phyloP scores from a whole-genome alignment of 2,797 vertebrate genomes.

The Alosa sapidissima region DNA sequence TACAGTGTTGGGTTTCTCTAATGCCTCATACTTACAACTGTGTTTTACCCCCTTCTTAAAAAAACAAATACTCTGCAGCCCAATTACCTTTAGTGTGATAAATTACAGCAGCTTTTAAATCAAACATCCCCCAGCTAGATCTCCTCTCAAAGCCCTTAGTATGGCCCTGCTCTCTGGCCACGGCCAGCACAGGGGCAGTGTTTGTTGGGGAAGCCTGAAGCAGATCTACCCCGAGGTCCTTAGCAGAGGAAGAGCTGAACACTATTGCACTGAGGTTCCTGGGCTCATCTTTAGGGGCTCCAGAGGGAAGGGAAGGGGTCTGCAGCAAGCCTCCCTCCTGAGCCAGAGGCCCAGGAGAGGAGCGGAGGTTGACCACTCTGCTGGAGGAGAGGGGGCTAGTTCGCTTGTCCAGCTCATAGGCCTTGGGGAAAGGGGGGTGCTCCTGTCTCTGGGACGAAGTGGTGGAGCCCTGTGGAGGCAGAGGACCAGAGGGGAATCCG shows the following conservation, averaged over 20 bases:
- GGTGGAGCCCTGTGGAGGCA: conserved; percentile 66
- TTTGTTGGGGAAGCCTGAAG: conserved; percentile 79
- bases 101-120: conserved; percentile 87
- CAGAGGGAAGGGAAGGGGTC: conserved; percentile 74
- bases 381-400: conserved; percentile 81
- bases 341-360: conserved; percentile 8
- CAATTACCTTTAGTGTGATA: conserved; percentile 90
- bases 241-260: conserved; percentile 81
- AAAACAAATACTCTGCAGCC: not conserved
- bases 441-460: conserved; percentile 76
- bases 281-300: conserved; percentile 76
- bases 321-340: conserved; percentile 72
- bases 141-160: conserved; percentile 84
- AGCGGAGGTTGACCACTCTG: conserved; percentile 61
- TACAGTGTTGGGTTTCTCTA: not conserved
- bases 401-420: conserved; percentile 84
- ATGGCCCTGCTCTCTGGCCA: conserved; percentile 83
- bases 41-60: not conserved
- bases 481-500: conserved; percentile 77
- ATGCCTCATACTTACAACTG: not conserved
- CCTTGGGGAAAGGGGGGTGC: conserved; percentile 81
- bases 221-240: conserved; percentile 80
- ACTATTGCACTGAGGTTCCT: conserved; percentile 84
- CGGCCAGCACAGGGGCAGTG: conserved; percentile 76
- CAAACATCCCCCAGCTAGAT: conserved; percentile 86